Evolutionary conservation across 2,113 vertebrate genomes (phyloP).

Genomic region (Burhinus bistriatus): DNA sequence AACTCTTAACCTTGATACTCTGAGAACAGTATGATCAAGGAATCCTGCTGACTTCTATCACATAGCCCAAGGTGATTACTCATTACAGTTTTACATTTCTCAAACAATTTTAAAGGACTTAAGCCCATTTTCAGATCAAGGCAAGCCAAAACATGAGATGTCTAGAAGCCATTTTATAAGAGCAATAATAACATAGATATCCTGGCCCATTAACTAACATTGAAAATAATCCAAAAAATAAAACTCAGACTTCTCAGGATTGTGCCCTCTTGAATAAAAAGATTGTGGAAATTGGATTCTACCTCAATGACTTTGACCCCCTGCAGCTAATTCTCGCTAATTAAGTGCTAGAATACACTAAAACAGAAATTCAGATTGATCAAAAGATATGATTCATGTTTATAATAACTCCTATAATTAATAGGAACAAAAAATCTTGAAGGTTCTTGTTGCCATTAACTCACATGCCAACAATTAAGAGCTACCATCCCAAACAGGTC

Average conservation of each 20-base stretch:
- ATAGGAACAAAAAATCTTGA: neutral
- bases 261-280: neutral
- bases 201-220: neutral
- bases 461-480: constrained; percentile 4
- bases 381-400: constrained; percentile 12
- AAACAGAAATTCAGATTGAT: constrained; percentile 18
- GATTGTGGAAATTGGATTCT: constrained; percentile 12
- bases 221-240: neutral
- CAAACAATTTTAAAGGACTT: constrained; percentile 30
- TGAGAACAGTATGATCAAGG: neutral
- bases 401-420: constrained; percentile 6
- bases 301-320: constrained; percentile 6
- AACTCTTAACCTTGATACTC: neutral
- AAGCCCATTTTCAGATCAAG: constrained; percentile 9
- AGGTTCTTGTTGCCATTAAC: neutral
- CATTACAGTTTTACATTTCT: neutral
- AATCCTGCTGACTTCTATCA: neutral
- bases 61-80: constrained; percentile 5
- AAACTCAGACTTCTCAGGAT: neutral
- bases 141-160: constrained; percentile 31
- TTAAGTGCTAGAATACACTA: constrained; percentile 32
- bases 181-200: neutral
- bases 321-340: constrained; percentile 25
- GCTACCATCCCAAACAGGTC: neutral
- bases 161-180: constrained; percentile 10